Percentiles rank a stretch among this genome's conserved stretches.
These are phyloP conservation scores for Schizotus pectinicornis DNA, from an alignment of 2,888 invertebrate species.

Conservation along the genomic window DNA sequence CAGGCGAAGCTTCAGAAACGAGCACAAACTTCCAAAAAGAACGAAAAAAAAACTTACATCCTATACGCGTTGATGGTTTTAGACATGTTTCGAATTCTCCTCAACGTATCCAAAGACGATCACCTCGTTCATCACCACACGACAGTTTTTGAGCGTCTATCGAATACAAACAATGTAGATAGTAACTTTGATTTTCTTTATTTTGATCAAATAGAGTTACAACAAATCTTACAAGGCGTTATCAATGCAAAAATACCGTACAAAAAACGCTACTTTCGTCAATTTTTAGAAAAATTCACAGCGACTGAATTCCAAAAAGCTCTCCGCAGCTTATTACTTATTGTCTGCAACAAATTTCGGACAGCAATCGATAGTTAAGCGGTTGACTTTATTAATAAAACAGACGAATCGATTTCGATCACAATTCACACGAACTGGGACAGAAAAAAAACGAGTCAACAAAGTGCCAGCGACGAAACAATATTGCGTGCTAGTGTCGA, in stretches of 20 bases:
- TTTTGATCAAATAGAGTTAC: too few relatives aligned
- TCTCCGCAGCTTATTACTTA: constrained; percentile 9
- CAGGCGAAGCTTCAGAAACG: neutral
- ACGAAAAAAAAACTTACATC: constrained; percentile 73
- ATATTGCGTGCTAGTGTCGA: neutral
- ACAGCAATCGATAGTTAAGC: neutral
- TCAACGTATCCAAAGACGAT: constrained; percentile 20
- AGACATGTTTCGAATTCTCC: constrained; percentile 65
- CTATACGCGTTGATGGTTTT: constrained; percentile 89
- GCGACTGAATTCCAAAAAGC: constrained; percentile 8
- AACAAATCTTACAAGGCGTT: constrained; percentile 9
- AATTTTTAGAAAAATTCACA: constrained; percentile 14
- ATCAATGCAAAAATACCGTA: constrained; percentile 20
- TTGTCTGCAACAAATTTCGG: constrained; percentile 3
- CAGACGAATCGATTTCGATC: neutral
- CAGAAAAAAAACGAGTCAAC: neutral
- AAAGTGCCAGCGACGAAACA: neutral
- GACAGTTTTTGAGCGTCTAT: constrained; percentile 22
- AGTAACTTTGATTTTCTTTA: too few relatives aligned
- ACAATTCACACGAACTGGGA: too few relatives aligned
- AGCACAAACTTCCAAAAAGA: constrained; percentile 12
- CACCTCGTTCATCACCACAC: constrained; percentile 28
- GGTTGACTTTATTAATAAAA: neutral
- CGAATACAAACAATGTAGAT: constrained; percentile 9
- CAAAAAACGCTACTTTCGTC: too few relatives aligned